Conservation (phyloP, 2,113 vertebrate genomes). For the Vulpes vulpes region DNA sequence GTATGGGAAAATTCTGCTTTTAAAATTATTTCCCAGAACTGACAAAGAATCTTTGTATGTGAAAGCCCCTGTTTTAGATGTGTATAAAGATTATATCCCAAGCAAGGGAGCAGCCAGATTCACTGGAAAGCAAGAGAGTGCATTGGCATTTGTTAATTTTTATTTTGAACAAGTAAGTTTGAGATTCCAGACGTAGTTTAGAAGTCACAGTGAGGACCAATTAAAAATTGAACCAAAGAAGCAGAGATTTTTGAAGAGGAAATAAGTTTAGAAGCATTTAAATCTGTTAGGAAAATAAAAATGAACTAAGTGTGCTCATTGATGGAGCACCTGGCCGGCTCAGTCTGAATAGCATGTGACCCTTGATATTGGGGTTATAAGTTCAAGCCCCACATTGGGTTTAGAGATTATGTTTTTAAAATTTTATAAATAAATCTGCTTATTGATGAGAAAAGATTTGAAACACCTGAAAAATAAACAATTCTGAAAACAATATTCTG, state of each 20-base stretch:
- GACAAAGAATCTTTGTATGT: constrained; percentile 24
- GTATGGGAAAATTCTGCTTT: constrained; percentile 57
- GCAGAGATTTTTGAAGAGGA: not conserved
- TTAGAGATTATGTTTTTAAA: not conserved
- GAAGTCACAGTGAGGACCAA: not conserved
- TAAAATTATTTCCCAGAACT: constrained; percentile 63
- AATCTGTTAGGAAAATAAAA: constrained; percentile 52
- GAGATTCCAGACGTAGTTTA: constrained; percentile 37
- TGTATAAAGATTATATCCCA: constrained; percentile 44
- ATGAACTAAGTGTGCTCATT: not conserved
- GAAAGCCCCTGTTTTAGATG: not conserved
- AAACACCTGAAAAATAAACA: not conserved
- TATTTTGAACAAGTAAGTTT: constrained; percentile 60
- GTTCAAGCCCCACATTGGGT: not conserved
- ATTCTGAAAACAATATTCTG: constrained; percentile 23
- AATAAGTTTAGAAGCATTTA: constrained; percentile 24
- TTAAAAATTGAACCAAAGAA: constrained; percentile 42
- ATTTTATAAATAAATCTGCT: not conserved
- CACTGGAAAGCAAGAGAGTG: constrained; percentile 36
- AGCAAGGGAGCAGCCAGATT: not conserved
- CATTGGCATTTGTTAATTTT: constrained; percentile 58
- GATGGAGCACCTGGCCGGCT: not conserved
- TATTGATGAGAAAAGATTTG: constrained; percentile 40
- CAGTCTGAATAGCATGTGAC: not conserved
- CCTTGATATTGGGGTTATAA: not conserved